Percentiles rank a stretch among this genome's conserved stretches.
Evolutionary conservation across 2,113 vertebrate species (phyloP).

Genomic region (Laterallus jamaicensis): DNA sequence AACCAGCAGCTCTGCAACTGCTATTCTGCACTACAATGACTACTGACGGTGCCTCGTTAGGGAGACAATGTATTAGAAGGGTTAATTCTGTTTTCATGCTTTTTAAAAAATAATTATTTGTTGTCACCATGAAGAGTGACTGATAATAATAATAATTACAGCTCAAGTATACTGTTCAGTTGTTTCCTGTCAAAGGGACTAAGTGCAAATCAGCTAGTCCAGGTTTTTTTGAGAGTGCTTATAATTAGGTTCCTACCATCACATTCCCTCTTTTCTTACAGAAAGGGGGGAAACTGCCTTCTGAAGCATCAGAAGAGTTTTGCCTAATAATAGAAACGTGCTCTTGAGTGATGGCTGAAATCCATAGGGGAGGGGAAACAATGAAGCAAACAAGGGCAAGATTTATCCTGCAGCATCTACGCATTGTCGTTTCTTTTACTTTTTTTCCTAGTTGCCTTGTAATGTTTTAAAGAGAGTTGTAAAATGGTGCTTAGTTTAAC

Average conservation of each 20-base stretch:
- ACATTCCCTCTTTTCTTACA: neutral
- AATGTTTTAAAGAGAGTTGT: neutral
- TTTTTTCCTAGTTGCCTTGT: neutral
- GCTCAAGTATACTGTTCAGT: neutral
- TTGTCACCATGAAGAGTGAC: neutral
- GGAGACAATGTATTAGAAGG: neutral
- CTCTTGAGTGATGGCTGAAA: neutral
- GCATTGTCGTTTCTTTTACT: neutral
- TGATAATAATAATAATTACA: slow-evolving; percentile 43
- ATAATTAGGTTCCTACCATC: slow-evolving; percentile 53
- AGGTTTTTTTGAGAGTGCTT: neutral
- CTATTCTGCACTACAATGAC: neutral
- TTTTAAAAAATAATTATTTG: slow-evolving; percentile 42
- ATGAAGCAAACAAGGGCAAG: neutral
- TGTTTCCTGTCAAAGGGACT: slow-evolving; percentile 2
- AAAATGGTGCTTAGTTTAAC: slow-evolving; percentile 5
- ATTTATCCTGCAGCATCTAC: neutral
- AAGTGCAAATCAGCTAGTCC: slow-evolving; percentile 37
- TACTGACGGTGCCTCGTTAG: neutral
- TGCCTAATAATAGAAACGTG: slow-evolving; percentile 9
- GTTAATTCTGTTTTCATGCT: slow-evolving; percentile 49
- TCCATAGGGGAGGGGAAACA: neutral
- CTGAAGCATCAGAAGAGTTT: slow-evolving; percentile 17
- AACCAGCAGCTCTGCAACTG: neutral
- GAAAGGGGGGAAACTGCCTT: neutral